Percentiles rank a stretch among this genome's conserved stretches.
These are phyloP conservation scores for Tethya wilhelma DNA, from an alignment of 37 sponge, comb jelly and placozoan species.

Conservation along the genomic window DNA sequence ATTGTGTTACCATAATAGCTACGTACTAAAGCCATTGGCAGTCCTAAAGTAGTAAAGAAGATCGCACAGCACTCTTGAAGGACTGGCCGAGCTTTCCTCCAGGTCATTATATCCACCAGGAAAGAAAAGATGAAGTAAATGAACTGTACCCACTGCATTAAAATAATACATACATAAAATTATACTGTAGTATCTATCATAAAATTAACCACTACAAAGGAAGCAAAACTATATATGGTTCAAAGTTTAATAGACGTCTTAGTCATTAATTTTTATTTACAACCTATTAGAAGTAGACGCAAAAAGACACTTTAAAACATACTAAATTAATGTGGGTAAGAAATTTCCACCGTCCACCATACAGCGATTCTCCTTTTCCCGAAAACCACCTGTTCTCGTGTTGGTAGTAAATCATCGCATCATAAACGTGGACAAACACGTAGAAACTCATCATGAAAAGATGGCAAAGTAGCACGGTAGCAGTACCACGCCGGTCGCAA, in stretches of 20 bases:
- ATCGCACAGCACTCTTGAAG: constrained; percentile 35
- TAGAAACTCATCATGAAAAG: constrained; percentile 68
- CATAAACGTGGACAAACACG: constrained; percentile 69
- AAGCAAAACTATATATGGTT: too few species aligned
- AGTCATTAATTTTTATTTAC: too few species aligned
- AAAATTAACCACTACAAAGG: too few species aligned
- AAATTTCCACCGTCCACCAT: constrained; percentile 81
- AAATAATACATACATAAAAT: too few species aligned
- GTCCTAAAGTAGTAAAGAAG: constrained; percentile 50
- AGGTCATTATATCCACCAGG: constrained; percentile 77
- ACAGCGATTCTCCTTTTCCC: constrained; percentile 13
- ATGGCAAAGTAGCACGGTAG: too few species aligned
- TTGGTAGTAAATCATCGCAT: constrained; percentile 51
- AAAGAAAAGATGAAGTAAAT: constrained; percentile 77
- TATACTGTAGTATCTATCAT: too few species aligned
- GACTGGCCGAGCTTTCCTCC: constrained; percentile 2
- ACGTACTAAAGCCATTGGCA: constrained; percentile 71
- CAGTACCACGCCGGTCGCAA: too few species aligned
- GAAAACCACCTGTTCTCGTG: constrained; percentile 36
- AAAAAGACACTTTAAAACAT: constrained; percentile 7
- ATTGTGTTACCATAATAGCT: background rate
- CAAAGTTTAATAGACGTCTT: too few species aligned
- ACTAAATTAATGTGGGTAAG: constrained; percentile 85
- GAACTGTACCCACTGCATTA: constrained; percentile 69
- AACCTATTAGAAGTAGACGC: too few species aligned